Conservation (phyloP, 2,113 vertebrate genomes). For the Dasyornis broadbenti region DNA sequence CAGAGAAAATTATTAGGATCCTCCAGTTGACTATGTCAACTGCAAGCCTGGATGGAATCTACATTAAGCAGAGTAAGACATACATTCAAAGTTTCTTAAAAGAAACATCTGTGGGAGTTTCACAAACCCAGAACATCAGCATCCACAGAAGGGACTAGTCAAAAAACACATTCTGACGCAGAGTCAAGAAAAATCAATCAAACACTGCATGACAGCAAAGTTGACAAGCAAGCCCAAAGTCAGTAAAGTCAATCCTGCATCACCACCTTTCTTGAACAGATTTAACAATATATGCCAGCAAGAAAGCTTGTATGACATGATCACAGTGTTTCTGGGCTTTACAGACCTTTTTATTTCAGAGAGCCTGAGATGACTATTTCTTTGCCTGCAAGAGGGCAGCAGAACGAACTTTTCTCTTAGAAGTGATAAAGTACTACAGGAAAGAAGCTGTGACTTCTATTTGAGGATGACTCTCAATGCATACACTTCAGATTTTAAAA, state of each 20-base stretch:
- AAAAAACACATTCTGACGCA: not conserved
- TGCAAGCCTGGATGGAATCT: not conserved
- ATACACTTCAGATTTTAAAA: not conserved
- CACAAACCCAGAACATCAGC: not conserved
- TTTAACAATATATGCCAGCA: not conserved
- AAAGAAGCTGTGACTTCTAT: not conserved
- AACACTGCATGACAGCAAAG: not conserved
- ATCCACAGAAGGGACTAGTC: not conserved
- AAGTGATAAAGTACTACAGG: not conserved
- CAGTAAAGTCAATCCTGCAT: not conserved
- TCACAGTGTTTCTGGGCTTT: not conserved
- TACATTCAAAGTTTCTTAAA: not conserved
- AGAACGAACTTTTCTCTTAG: not conserved
- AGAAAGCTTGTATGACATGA: not conserved
- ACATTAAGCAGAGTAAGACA: not conserved
- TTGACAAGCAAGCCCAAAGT: not conserved
- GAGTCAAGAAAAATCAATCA: not conserved
- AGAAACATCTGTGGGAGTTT: not conserved
- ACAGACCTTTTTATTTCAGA: not conserved
- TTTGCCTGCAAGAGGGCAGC: not conserved
- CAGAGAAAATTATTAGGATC: not conserved
- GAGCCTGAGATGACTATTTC: not conserved
- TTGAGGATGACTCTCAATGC: not conserved
- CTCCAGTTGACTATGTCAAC: not conserved
- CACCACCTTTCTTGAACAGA: not conserved